Base-by-base conservation (phyloP, 2,888 invertebrate species). In the Tetheella fluctuosa region DNA sequence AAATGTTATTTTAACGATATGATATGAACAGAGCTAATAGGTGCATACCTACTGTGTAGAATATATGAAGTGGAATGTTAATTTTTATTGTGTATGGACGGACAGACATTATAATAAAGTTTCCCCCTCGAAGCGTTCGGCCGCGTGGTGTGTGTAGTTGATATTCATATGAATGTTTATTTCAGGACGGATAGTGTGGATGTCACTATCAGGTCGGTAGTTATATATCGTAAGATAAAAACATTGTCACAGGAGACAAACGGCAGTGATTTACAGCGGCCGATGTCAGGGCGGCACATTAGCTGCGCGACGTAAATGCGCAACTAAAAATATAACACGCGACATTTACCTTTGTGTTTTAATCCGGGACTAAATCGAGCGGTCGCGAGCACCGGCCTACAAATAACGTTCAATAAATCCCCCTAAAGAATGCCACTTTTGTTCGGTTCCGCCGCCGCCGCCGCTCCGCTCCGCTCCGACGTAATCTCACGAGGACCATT, bases 261-360 rank as follows among this genome's bases (percentile, higher is more conserved):
- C 72, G 71, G 65, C 58, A 67, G 66, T 68, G 77, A 73, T 68
- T 68, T 70, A 72, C 64, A 39, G 71, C 70, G 67, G 34, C 63
- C 68, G 71, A 67, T 59, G 75, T 69, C 66, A 62, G 69, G 69
- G 76, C 72, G 67, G 71, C 69, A 73, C 79, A 76, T 76, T 74
- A 79, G 69, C 77, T 68, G 69, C 64, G 69, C 70, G 69, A 68
- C 71, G 71, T 71, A 67, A 71, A 69, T 66, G 76, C 73, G 72
- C 71, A 61, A 71, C 84, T 82, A 83, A 79, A 80, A 77, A 84
- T 85, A 84, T 70, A 62, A 68, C 68, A 39, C 65, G 73, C 83
- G 85, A 85, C 86, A 86, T 85, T 86, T 86, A 86, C 85, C 86
- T 86, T 87, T 86, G 87, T 86, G 72, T 77, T 80, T 77, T 72